phyloP scores from a whole-genome alignment of 1,140 invertebrate species.

The Drosophila prosaltans region DNA sequence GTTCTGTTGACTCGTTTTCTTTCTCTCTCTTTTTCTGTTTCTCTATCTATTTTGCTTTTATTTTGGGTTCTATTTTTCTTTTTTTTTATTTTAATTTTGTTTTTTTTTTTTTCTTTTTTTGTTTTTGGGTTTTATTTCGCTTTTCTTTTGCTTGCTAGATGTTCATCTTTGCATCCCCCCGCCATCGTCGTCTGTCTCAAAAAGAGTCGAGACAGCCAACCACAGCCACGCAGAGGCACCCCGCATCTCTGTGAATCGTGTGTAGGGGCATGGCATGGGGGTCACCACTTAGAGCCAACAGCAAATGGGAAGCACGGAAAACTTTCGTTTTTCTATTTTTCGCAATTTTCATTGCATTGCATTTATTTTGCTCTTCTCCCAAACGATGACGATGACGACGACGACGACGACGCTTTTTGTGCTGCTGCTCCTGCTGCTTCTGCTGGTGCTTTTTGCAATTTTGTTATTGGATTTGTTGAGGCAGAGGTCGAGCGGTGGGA shows the following conservation, averaged over 20 bases:
- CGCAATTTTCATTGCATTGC: slow-evolving; percentile 77
- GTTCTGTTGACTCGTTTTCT: not conserved
- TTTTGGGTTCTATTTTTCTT: slow-evolving; percentile 1
- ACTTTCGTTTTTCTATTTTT: slow-evolving; percentile 82
- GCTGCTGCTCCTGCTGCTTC: slow-evolving; percentile 9
- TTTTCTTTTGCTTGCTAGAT: slow-evolving; percentile 29
- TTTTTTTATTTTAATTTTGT: not conserved
- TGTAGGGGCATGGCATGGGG: slow-evolving; percentile 35
- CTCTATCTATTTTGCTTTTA: not conserved
- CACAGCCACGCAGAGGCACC: slow-evolving; percentile 74
- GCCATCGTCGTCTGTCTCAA: slow-evolving; percentile 31
- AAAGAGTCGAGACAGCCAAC: slow-evolving; percentile 68
- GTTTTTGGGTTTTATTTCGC: slow-evolving; percentile 13
- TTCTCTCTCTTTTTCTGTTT: not conserved
- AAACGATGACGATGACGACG: slow-evolving; percentile 5
- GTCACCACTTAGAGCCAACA: slow-evolving; percentile 72
- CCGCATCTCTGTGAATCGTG: slow-evolving; percentile 43
- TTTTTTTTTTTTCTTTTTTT: not conserved
- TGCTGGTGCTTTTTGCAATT: slow-evolving; percentile 56
- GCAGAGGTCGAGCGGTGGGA: not conserved
- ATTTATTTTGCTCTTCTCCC: slow-evolving; percentile 53
- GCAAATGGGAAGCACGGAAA: slow-evolving; percentile 77
- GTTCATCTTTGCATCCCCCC: slow-evolving; percentile 37
- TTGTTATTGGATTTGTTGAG: slow-evolving; percentile 18
- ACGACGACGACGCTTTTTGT: slow-evolving; percentile 8